Base-by-base conservation (phyloP, 2,888 invertebrate genomes). In the Drosophila lutescens region DNA sequence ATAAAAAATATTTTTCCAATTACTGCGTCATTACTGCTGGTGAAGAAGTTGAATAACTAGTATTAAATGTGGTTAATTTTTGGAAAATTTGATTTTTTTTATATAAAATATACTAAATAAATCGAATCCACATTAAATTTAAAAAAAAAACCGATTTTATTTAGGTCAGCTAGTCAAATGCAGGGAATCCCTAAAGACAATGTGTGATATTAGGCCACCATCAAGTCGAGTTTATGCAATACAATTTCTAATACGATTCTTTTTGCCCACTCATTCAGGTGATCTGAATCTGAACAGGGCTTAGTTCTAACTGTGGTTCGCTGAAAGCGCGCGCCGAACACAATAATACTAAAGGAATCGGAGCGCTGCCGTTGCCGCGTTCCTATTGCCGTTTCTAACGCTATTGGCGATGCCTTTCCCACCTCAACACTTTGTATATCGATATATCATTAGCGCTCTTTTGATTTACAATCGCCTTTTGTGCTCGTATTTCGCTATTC, bases 401-500 rank as follows among this genome's bases (percentile, higher is more conserved):
- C 55, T 17, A 47, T 65, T 62, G 79, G 44, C 26, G 26, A n/a
- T 61, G 58, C 67, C 71, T 70, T 67, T 70, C 70, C 70, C 70
- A 70, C 47, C 70, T 65, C 65, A 65, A 55, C 65, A 55, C 65
- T 46, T 69, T 70, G 76, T 79, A 77, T 82, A 86, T 88, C 88
- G 88, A 83, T 88, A 88, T 83, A 83, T 88, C 82, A 83, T 83
- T 83, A 83, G 84, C 81, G 72, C 84, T 61, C 80, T 88, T 81
- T 82, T 88, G 86, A 82, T 82, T 82, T 88, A 86, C 86, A 88
- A 74, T 86, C 86, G 78, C 84, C 87, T 86, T 72, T 83, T 86
- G 86, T 88, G 88, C 74, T 32, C 38, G 79, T 41, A 71, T 44
- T 38, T 57, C 32, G 67, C 71, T 68, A 61, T 70, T 51, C 74